Percentiles rank a stretch among this genome's conserved stretches.
Conservation (phyloP, 2,797 vertebrate genomes). For the Coregonus suidteri region DNA sequence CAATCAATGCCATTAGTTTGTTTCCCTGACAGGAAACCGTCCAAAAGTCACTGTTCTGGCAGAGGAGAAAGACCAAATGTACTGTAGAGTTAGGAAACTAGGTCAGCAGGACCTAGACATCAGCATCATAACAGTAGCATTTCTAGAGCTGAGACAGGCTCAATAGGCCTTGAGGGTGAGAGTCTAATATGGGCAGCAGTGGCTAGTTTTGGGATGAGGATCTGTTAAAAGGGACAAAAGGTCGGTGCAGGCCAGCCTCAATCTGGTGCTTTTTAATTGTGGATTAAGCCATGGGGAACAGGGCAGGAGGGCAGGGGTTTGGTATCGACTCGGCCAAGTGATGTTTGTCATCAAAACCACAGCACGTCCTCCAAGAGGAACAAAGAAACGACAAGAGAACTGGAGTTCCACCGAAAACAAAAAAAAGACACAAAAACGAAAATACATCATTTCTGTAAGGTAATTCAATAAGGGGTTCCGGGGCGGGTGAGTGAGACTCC, state of each 20-base stretch:
- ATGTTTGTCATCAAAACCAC: conserved; percentile 17
- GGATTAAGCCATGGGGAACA: background rate
- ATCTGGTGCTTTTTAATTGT: background rate
- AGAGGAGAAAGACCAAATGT: background rate
- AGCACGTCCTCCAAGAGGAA: conserved; percentile 22
- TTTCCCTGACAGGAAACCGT: background rate
- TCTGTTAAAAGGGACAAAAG: background rate
- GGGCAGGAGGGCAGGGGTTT: conserved; percentile 16
- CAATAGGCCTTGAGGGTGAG: conserved; percentile 14
- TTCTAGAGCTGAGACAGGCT: background rate
- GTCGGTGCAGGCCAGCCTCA: background rate
- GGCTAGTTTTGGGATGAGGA: conserved; percentile 13
- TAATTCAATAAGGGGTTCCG: conserved; percentile 56
- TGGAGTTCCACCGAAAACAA: conserved; percentile 38
- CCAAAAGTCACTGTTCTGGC: conserved; percentile 13
- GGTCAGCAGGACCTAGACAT: conserved; percentile 1
- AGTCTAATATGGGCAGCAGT: conserved; percentile 1
- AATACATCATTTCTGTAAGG: conserved; percentile 50
- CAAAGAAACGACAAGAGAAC: conserved; percentile 28
- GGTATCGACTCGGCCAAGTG: conserved; percentile 17
- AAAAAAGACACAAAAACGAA: conserved; percentile 49
- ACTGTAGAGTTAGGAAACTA: conserved; percentile 8
- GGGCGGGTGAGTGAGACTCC: conserved; percentile 56
- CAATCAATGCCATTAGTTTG: conserved; percentile 5
- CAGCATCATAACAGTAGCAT: background rate